Base-by-base conservation (phyloP, 2,888 invertebrate species). In the Melieria picta region DNA sequence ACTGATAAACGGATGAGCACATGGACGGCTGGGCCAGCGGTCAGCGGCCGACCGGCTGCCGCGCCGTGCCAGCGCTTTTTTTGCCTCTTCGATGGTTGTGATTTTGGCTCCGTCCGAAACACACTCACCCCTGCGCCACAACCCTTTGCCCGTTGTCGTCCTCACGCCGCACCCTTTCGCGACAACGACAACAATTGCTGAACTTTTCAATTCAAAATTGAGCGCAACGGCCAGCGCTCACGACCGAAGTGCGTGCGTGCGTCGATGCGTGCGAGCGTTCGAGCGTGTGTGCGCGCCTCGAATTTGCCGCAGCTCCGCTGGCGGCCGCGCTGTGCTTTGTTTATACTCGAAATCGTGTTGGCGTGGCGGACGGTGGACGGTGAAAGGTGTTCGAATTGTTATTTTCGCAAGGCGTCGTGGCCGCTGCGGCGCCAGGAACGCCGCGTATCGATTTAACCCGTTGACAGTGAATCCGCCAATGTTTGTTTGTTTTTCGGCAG, bases 111-210 rank as follows among this genome's bases (percentile, higher is more conserved):
- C 5, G 63, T 48, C 13, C 30, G 30, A 57, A 11, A 45, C 11
- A 61, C 30, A 30, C 30, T 30, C 30, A 30, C 61, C 61, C 61
- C 42, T 61, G 42, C 45, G 61, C 57, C 3, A 10, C 57, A 10
- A 56, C 16, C 57, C 16, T 30, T 30, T 30, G 9, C 5, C 57
- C n/a, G n/a, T 57, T 16, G 11, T 0, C 13, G 52, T 52, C 48
- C 11, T 81, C 78, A 75, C 79, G 79, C 77, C 75, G 74, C 77
- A 72, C 73, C 72, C 70, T 58, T 30, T 52, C 55, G 60, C 42
- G 9, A 52, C 69, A 75, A 74, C 74, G 73, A 74, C 74, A 72
- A 74, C 30, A 30, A 30, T 30, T 30, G 30, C 30, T 30, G 30
- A 30, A 30, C 30, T 30, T 30, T 30, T 30, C 30, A 30, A 30